These are phyloP conservation scores for Sclerurus mexicanus DNA, from an alignment of 2,113 vertebrate genomes.

Conservation along the genomic window DNA sequence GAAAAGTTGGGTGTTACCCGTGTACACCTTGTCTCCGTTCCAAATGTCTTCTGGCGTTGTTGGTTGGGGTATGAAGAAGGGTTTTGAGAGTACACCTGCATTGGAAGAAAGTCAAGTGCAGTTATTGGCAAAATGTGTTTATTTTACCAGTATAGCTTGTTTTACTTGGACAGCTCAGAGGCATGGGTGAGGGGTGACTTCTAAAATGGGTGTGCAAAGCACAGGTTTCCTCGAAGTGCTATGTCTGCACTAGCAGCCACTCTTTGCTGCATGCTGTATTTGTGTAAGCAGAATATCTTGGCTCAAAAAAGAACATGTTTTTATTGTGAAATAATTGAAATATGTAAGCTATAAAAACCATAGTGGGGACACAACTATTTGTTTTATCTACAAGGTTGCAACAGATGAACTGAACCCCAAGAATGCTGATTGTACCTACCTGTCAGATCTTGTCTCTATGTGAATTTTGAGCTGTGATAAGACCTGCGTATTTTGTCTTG, in stretches of 20 bases:
- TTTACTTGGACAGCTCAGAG: slow-evolving; percentile 16
- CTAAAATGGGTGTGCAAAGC: neutral
- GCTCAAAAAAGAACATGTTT: accelerated
- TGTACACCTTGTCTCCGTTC: neutral
- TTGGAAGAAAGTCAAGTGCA: slow-evolving; percentile 38
- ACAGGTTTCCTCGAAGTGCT: neutral
- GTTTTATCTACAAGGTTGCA: neutral
- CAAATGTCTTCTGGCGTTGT: neutral
- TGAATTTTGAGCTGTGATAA: neutral
- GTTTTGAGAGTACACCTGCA: slow-evolving; percentile 45
- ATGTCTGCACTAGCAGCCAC: neutral
- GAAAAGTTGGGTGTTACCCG: neutral
- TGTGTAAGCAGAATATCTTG: neutral
- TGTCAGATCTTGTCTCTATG: neutral
- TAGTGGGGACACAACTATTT: neutral
- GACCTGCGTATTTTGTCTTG: neutral
- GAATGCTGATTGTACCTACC: neutral
- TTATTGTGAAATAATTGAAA: neutral
- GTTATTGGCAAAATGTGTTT: neutral
- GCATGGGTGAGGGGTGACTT: neutral
- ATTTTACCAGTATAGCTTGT: slow-evolving; percentile 36
- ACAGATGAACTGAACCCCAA: neutral
- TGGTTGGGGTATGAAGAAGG: neutral
- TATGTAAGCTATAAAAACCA: neutral
- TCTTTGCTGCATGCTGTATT: neutral